Percentiles rank a stretch among this genome's conserved stretches.
These are phyloP conservation scores for Xyrauchen texanus DNA, from an alignment of 2,113 vertebrate species.

Conservation along the genomic window DNA sequence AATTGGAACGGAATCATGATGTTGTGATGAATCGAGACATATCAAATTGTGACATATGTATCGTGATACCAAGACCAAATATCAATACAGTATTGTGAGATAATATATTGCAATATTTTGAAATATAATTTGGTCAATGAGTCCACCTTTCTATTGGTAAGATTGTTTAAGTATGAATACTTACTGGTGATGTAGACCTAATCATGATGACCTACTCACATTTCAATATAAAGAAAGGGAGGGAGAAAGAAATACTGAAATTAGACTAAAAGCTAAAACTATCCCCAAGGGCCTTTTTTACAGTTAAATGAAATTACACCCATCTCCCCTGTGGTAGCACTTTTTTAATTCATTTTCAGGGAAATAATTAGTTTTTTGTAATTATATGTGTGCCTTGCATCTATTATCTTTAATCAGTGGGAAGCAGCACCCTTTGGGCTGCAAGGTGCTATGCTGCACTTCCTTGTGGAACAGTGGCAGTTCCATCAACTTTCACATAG, in stretches of 20 bases:
- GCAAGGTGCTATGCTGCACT: constrained; percentile 65
- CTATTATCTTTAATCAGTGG: constrained; percentile 78
- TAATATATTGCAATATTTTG: too few relatives aligned
- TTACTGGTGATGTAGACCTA: neutral
- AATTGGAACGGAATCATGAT: too few relatives aligned
- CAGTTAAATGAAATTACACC: constrained; percentile 79
- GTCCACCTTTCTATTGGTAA: too few relatives aligned
- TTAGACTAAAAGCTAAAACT: constrained; percentile 54
- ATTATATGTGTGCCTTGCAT: constrained; percentile 57
- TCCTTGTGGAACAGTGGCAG: constrained; percentile 49
- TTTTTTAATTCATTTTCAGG: constrained; percentile 71
- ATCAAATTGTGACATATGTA: too few relatives aligned
- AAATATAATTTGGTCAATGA: too few relatives aligned
- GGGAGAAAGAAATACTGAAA: constrained; percentile 58
- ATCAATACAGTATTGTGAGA: too few relatives aligned
- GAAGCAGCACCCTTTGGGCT: constrained; percentile 71
- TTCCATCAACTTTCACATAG: constrained; percentile 39
- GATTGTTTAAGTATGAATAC: too few relatives aligned
- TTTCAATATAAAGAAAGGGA: constrained; percentile 21
- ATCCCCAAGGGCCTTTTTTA: constrained; percentile 73
- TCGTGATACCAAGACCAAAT: too few relatives aligned
- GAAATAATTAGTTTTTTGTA: constrained; percentile 72
- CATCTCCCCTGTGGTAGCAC: constrained; percentile 70
- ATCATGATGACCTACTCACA: constrained; percentile 13
- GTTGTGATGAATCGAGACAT: too few relatives aligned